phyloP scores from a whole-genome alignment of 2,888 invertebrate genomes.

The Drosophila parthenogenetica region DNA sequence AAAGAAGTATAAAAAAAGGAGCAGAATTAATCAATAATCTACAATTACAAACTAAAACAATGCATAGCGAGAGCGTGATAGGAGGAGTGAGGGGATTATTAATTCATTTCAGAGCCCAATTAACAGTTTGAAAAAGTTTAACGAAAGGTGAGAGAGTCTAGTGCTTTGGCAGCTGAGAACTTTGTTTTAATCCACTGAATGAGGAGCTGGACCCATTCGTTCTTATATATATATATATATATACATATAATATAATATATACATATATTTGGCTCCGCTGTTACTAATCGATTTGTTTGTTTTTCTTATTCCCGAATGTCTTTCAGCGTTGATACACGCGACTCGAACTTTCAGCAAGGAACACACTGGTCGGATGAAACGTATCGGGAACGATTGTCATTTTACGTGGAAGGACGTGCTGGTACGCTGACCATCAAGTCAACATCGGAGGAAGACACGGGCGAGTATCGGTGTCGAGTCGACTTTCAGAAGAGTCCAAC shows the following conservation, averaged over 20 bases:
- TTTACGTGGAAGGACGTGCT: constrained; percentile 90
- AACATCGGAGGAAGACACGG: constrained; percentile 91
- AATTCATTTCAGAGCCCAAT: constrained; percentile 74
- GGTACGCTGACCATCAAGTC: constrained; percentile 91
- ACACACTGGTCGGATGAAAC: constrained; percentile 87
- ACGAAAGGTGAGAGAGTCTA: constrained; percentile 27
- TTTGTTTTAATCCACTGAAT: constrained; percentile 16
- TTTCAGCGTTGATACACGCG: constrained; percentile 86
- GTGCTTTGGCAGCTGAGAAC: constrained; percentile 32
- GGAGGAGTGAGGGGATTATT: constrained; percentile 53
- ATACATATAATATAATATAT: background rate
- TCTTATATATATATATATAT: background rate
- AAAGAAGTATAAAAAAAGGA: constrained; percentile 16
- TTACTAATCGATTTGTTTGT: constrained; percentile 12
- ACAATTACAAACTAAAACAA: constrained; percentile 73
- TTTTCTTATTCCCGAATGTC: constrained; percentile 19
- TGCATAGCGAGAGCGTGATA: constrained; percentile 56
- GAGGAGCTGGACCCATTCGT: background rate
- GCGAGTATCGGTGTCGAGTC: constrained; percentile 94
- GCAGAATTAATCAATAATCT: constrained; percentile 68
- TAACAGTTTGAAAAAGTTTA: constrained; percentile 54
- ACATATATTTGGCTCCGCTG: constrained; percentile 6
- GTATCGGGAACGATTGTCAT: constrained; percentile 90
- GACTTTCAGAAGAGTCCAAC: constrained; percentile 96
- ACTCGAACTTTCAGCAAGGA: constrained; percentile 85